phyloP scores from a whole-genome alignment of 53 echinoderm and acorn worm species.

The Hippasteria phrygiana region DNA sequence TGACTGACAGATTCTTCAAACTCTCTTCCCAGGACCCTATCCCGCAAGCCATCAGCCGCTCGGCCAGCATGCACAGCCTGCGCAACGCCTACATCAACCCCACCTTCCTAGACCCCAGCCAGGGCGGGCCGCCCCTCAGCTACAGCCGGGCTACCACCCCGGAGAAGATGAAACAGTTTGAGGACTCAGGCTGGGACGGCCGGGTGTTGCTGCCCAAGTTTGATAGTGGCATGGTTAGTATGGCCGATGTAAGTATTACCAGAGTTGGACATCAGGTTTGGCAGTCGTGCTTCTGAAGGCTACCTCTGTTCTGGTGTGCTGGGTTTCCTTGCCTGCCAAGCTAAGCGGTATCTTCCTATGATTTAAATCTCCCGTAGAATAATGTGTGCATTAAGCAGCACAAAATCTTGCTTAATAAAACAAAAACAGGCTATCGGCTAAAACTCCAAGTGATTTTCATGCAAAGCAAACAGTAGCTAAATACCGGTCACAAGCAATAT shows the following conservation, averaged over 20 bases:
- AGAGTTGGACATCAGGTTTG: too few relatives aligned
- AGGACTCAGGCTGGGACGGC: constrained; percentile 68
- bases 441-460: too few relatives aligned
- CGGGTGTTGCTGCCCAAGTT: constrained; percentile 79
- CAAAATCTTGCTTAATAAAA: too few relatives aligned
- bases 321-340: too few relatives aligned
- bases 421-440: too few relatives aligned
- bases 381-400: too few relatives aligned
- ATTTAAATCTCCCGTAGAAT: too few relatives aligned
- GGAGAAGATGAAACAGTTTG: constrained; percentile 69
- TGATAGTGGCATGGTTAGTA: constrained; percentile 96
- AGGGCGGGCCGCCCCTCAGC: constrained; percentile 68
- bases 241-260: constrained; percentile 76
- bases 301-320: not conserved
- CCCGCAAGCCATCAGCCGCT: constrained; percentile 88
- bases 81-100: constrained; percentile 89
- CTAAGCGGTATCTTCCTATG: too few relatives aligned
- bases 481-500: too few relatives aligned
- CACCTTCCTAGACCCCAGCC: constrained; percentile 71
- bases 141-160: constrained; percentile 75
- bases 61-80: constrained; percentile 90
- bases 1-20: not conserved
- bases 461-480: too few relatives aligned
- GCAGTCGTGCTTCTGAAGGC: not conserved
- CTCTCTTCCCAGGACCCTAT: constrained; percentile 81